Percentiles rank a stretch among this genome's conserved stretches.
phyloP scores from a whole-genome alignment of 1,140 invertebrate genomes.

The Eufriesea mexicana region DNA sequence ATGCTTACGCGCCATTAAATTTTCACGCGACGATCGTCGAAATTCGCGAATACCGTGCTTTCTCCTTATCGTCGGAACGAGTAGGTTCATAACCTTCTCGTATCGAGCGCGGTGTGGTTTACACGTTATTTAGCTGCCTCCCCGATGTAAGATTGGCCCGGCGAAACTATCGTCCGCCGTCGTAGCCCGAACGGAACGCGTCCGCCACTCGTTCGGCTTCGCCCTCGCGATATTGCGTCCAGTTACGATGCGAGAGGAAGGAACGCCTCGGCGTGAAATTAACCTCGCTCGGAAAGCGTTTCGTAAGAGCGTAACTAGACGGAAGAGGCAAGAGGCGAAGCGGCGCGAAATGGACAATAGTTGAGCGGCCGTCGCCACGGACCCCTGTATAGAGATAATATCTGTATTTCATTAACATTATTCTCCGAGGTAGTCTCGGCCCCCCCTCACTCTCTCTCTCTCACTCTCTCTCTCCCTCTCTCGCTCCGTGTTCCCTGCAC shows the following conservation, averaged over 20 bases:
- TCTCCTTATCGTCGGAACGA: conserved; percentile 58
- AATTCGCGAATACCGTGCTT: conserved; percentile 49
- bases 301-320: background rate
- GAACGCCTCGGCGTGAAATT: background rate
- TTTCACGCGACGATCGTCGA: conserved; percentile 44
- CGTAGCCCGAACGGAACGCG: background rate
- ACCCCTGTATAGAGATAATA: conserved; percentile 80
- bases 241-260: no score
- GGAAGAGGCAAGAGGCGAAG: background rate
- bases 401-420: conserved; percentile 83
- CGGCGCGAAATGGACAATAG: conserved; percentile 51
- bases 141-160: conserved; percentile 27
- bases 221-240: background rate
- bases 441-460: conserved; percentile 5
- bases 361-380: conserved; percentile 47
- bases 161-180: conserved; percentile 58
- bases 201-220: background rate
- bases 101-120: conserved; percentile 65
- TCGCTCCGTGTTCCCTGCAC: conserved; percentile 55
- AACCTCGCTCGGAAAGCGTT: background rate
- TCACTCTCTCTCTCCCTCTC: background rate
- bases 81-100: conserved; percentile 60
- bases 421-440: conserved; percentile 78
- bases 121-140: conserved; percentile 70
- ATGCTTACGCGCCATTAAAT: conserved; percentile 62